phyloP scores from a whole-genome alignment of 2,888 invertebrate genomes.

The Piscicola geometra region DNA sequence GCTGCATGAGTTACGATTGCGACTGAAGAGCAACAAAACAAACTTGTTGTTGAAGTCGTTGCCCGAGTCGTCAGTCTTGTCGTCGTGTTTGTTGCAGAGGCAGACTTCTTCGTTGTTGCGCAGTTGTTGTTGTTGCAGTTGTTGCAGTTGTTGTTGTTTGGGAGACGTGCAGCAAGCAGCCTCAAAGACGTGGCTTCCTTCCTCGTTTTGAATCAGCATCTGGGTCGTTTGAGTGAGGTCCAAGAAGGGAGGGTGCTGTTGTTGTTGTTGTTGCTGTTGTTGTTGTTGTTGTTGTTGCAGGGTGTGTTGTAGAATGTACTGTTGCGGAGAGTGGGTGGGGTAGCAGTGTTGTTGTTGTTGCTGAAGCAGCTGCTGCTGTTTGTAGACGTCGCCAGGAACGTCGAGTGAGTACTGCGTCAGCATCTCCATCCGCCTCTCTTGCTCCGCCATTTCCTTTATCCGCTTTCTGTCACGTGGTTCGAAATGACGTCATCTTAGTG shows the following conservation, averaged over 20 bases:
- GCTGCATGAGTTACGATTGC: no score
- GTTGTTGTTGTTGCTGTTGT: conserved; percentile 29
- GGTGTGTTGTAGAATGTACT: neutral
- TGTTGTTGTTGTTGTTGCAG: conserved; percentile 27
- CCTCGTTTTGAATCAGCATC: conserved; percentile 6
- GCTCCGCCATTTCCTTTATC: conserved; percentile 25
- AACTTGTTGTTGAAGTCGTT: no score
- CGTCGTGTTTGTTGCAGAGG: neutral
- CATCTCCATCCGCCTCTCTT: conserved; percentile 32
- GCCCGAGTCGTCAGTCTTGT: no score
- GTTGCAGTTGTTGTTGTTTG: conserved; percentile 24
- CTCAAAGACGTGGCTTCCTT: neutral
- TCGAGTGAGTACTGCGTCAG: conserved; percentile 31
- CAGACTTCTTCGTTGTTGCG: neutral
- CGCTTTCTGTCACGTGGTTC: conserved; percentile 17
- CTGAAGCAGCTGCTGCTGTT: conserved; percentile 22
- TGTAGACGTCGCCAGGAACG: conserved; percentile 23
- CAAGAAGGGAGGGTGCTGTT: conserved; percentile 24
- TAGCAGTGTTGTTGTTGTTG: conserved; percentile 9
- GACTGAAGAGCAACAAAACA: no score
- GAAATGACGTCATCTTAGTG: neutral
- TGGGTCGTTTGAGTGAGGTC: conserved; percentile 28
- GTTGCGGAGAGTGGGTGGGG: neutral
- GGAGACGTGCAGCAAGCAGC: conserved; percentile 24
- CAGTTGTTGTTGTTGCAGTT: conserved; percentile 32